Base-by-base conservation (phyloP, 2,113 vertebrate genomes). In the Scortum barcoo region DNA sequence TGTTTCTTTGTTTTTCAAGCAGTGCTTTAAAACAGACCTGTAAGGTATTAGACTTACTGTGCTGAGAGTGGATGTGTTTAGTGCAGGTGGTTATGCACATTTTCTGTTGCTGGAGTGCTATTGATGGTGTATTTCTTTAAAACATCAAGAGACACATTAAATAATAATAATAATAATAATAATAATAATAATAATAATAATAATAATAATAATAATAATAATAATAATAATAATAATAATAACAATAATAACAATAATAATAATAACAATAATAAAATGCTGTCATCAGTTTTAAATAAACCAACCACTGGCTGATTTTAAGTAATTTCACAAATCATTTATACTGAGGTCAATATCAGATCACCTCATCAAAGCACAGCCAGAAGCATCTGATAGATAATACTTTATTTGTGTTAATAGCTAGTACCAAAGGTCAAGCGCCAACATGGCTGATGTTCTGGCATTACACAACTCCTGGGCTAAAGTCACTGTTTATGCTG, bases 401-500 rank as follows among this genome's bases (percentile, higher is more conserved):
- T 12, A 53, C 16, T 73, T 72, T 10, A 83, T 88, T 65, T 86
- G 62, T 72, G 56, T 88, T 73, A 89, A 79, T 57, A 78, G 56
- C 22, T 51, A 12, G 76, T 76, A 80, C 76, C 87, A 93, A 93
- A 93, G 86, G 83, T 70, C 83, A 89, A 91, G 69, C 76, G 82
- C 86, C 85, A 90, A 86, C 93, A 86, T 77, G 76, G 51, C 81
- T 77, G 36, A 78, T 85, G 68, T 80, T 68, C 30, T 33, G 36
- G 13, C 33, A 68, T 93, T 93, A 94, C 91, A 93, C 89, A 89
- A 94, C 83, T 54, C 16, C 76, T 33, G 28, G 88, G 85, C 85
- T 93, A 94, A 94, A 95, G 93, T 94, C 87, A 85, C 88, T 95
- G 88, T 95, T 95, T 95, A 92, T 87, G 77, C 76, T 84, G 36